phyloP scores from a whole-genome alignment of 2,797 vertebrate genomes.

The Tangara arthus region DNA sequence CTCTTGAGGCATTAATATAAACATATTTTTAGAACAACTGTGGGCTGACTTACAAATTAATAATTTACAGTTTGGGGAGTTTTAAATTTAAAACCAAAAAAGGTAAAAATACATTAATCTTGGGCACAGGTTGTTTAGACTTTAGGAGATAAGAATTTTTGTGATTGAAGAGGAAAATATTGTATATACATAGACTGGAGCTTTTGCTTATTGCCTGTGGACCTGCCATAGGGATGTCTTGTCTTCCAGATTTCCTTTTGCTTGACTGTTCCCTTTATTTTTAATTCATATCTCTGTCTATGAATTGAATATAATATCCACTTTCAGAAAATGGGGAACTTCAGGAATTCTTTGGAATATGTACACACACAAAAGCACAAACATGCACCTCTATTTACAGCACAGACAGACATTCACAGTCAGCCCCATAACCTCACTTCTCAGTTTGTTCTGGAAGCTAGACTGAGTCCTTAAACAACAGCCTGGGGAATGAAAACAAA shows the following conservation, averaged over 20 bases:
- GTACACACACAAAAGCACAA: not conserved
- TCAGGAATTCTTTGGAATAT: not conserved
- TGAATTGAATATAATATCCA: not conserved
- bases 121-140: not conserved
- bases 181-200: not conserved
- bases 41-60: not conserved
- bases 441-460: not conserved
- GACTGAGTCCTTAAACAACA: not conserved
- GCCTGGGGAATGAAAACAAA: not conserved
- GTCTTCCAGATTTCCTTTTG: not conserved
- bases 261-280: not conserved
- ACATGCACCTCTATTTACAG: not conserved
- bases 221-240: not conserved
- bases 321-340: not conserved
- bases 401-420: not conserved
- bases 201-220: not conserved
- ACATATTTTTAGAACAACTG: not conserved
- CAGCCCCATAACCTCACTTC: not conserved
- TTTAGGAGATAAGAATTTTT: not conserved
- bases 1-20: not conserved
- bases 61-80: fast-evolving
- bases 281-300: not conserved
- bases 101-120: not conserved
- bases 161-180: not conserved
- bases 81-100: not conserved